Base-by-base conservation (phyloP, 2,797 vertebrate species). In the Acipenser ruthenus region DNA sequence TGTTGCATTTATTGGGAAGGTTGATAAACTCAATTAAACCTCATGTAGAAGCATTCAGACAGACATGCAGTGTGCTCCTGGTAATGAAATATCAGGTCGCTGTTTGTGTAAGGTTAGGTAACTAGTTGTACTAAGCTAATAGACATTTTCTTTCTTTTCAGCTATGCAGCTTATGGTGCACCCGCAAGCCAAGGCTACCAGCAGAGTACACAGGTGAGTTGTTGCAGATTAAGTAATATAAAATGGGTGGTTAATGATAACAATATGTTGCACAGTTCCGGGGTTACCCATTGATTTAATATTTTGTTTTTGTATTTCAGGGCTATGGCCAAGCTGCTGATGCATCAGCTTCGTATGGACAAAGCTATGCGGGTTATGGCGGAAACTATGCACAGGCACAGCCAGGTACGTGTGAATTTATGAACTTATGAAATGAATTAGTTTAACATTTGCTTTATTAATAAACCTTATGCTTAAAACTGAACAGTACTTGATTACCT, bases 281-380 rank as follows among this genome's bases (percentile, higher is more conserved):
- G 37, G 37, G 4, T 5, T 37, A 37, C 37, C 1, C 37, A 37
- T 37, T 37, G 37, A 37, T 37, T 37, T 37, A 4, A 37, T 18
- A 37, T 37, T 37, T 37, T 37, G 70, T 6, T 1, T 56, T 63
- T 9, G 6, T 37, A 37, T 70, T 58, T 2, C 55, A 88, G 90
- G 71, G 71, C 23, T 91, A 80, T 63, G 86, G 87, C 23, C 89
- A 90, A 81, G 88, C 87, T 63, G 89, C 86, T 67, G 83, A 85
- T 12, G 67, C 75, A 15, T 67, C 68, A 67, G 69, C 82, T 9
- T 90, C 78, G 51, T 70, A 74, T 6, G 86, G 72, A 58, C 89
- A 87, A 71, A 80, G 9, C 67, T 91, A 84, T 15, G 4, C 67
- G 64, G 77, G 74, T 62, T 90, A 85, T 73, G 85, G 83, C 60